These are phyloP conservation scores for Trachelus iudaicus DNA, from an alignment of 2,888 invertebrate genomes.

Conservation along the genomic window DNA sequence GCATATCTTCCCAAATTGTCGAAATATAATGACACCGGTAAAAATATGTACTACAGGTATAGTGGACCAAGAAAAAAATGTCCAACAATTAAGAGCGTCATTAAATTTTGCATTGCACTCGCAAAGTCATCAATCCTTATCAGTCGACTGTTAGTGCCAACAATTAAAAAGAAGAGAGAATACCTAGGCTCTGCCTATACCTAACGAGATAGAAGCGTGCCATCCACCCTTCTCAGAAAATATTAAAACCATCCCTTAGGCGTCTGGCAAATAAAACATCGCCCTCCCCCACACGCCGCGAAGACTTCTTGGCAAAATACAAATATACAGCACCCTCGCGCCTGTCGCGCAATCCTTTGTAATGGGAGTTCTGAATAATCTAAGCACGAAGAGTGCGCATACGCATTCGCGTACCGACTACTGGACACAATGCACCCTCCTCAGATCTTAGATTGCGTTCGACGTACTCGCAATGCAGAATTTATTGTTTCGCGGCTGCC, in stretches of 20 bases:
- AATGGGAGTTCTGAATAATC: slow-evolving; percentile 2
- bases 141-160: neutral
- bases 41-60: no score
- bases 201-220: slow-evolving; percentile 7
- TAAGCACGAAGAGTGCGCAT: neutral
- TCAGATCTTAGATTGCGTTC: slow-evolving; percentile 8
- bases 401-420: neutral
- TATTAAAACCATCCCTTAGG: slow-evolving; percentile 20
- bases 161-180: neutral
- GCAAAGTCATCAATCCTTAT: neutral
- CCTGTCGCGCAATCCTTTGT: neutral
- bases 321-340: neutral
- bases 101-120: no score
- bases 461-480: slow-evolving; percentile 24
- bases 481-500: slow-evolving; percentile 25
- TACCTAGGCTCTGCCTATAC: neutral
- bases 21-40: no score
- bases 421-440: slow-evolving; percentile 5
- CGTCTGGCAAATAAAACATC: slow-evolving; percentile 10
- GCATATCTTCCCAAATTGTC: no score
- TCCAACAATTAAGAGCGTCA: no score
- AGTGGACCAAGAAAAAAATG: no score
- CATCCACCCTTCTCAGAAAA: slow-evolving; percentile 12
- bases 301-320: neutral
- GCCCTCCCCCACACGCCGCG: neutral